A percentile compares a stretch with the other conserved stretches of the same genome.
These are phyloP conservation scores for Xiphophorus birchmanni DNA, from an alignment of 2,797 vertebrate genomes.

Conservation along the genomic window DNA sequence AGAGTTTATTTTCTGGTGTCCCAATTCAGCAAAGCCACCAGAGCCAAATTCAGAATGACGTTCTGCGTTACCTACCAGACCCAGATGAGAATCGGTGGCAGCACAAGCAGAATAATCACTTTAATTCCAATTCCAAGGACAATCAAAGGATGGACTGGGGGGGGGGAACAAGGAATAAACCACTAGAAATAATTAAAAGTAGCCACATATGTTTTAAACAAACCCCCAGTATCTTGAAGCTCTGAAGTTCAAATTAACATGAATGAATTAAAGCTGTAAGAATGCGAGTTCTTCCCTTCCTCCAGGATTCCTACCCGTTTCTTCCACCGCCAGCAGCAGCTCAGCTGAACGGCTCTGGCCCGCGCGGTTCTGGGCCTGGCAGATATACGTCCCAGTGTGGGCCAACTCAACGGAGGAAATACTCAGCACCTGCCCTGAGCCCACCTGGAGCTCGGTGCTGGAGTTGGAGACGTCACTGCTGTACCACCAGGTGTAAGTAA, in stretches of 20 bases:
- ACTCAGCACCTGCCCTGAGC: constrained; percentile 40
- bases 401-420: constrained; percentile 18
- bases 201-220: neutral
- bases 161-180: neutral
- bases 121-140: constrained; percentile 27
- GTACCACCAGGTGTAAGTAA: constrained; percentile 56
- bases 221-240: neutral
- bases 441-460: constrained; percentile 30
- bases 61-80: constrained; percentile 33
- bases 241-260: neutral
- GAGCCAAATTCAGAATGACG: neutral
- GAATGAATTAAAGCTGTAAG: neutral
- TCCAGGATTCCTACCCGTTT: constrained; percentile 21
- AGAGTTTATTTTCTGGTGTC: neutral
- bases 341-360: constrained; percentile 38
- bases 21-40: neutral
- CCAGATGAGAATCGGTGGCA: constrained; percentile 33
- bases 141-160: constrained; percentile 11
- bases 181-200: neutral
- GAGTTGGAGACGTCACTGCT: neutral
- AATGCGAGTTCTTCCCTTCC: neutral
- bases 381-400: constrained; percentile 42
- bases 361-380: constrained; percentile 39
- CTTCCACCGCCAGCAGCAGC: constrained; percentile 17
- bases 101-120: constrained; percentile 25